Base-by-base conservation (phyloP, 2,113 vertebrate species). In the Coptodon bakossiorum region DNA sequence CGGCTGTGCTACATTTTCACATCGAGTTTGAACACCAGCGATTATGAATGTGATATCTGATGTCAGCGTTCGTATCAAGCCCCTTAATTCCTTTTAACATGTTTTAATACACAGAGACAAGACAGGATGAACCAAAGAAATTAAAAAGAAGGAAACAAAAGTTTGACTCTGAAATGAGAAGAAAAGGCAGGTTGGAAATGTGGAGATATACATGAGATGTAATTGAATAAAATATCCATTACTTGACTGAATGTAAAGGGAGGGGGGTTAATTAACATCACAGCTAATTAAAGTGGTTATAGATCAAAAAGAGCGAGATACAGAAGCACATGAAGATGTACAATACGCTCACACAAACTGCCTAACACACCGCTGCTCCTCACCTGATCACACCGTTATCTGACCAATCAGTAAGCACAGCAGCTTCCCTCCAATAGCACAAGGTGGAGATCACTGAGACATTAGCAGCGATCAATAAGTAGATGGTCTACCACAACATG, bases 401-500 rank as follows among this genome's bases (percentile, higher is more conserved):
- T 19, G 14, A 68, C 73, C 82, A 84, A 85, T 91, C 88, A 63
- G 86, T 76, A 19, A 90, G 71, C 90, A 81, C 57, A 5, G 12
- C 14, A 22, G 88, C 71, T 86, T 85, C 81, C 3, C 56, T 81
- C 87, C 87, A 87, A 90, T 82, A 86, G 85, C 82, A 90, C 3
- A 22, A 82, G 81, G 22, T 22, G 38, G 84, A 91, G 91, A 95
- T 95, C 92, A 95, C 88, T 94, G 92, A 95, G 92, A 95, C 93
- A 93, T 95, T 95, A 93, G 84, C 9, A 45, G 81, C 82, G 88
- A 96, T 96, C 95, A 94, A 96, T 96, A 96, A 93, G 85, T 83
- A 82, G 85, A 92, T 87, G 84, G 79, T 88, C 85, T 66, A 85
- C 78, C 85, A 85, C 92, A 92, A 92, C 92, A 93, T 88, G 91